Conservation (phyloP, 1,140 invertebrate species). For the Hirudo medicinalis region DNA sequence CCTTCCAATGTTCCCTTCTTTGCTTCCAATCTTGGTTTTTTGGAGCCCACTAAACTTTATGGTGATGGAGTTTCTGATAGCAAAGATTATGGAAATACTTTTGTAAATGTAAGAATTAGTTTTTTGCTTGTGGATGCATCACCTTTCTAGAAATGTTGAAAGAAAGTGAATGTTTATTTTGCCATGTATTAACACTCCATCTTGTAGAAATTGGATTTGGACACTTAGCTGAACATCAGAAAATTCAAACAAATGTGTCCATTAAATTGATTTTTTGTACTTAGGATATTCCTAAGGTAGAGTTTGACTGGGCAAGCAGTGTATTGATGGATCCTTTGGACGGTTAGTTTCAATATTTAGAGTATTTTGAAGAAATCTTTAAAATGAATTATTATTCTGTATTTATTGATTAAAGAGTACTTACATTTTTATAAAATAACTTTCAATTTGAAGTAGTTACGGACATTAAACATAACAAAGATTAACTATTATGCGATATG, state of each 20-base stretch:
- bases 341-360: neutral
- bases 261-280: neutral
- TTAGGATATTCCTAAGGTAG: slow-evolving; percentile 15
- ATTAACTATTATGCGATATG: neutral
- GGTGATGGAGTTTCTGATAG: slow-evolving; percentile 3
- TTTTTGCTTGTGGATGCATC: neutral
- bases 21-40: slow-evolving; percentile 30
- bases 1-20: slow-evolving; percentile 32
- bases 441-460: neutral
- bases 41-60: slow-evolving; percentile 33
- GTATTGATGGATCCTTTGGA: slow-evolving; percentile 16
- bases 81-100: slow-evolving; percentile 9
- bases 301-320: slow-evolving; percentile 20
- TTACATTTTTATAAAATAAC: neutral
- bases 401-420: neutral
- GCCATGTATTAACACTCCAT: neutral
- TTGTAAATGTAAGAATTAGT: neutral
- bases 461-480: neutral
- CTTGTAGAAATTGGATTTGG: neutral
- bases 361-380: neutral
- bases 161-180: neutral
- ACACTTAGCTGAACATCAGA: neutral
- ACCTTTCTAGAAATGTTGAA: too few species aligned
- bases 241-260: neutral
- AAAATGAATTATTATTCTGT: slow-evolving; percentile 4